phyloP scores from a whole-genome alignment of 2,113 vertebrate species.

The Mobula hypostoma region DNA sequence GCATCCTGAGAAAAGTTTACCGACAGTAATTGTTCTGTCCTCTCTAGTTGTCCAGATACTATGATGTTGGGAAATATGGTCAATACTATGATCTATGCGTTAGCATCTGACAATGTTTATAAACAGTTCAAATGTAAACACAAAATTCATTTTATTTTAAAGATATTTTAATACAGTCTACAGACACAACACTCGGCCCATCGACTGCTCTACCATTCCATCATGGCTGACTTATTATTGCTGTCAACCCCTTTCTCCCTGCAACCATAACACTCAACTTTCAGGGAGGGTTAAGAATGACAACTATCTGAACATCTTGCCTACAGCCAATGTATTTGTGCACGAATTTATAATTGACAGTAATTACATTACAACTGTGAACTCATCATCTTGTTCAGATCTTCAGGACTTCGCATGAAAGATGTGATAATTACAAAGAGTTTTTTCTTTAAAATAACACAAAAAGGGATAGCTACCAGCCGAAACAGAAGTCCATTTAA shows the following conservation, averaged over 20 bases:
- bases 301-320: not conserved
- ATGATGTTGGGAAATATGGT: not conserved
- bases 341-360: not conserved
- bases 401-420: too few species aligned
- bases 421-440: too few species aligned
- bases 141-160: not conserved
- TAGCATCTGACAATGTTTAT: not conserved
- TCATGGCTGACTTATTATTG: too few species aligned
- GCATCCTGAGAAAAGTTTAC: too few species aligned
- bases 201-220: too few species aligned
- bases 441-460: not conserved
- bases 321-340: not conserved
- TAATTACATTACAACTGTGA: not conserved
- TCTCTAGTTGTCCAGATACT: not conserved
- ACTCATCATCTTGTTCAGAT: too few species aligned
- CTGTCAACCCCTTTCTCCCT: too few species aligned
- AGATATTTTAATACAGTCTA: not conserved
- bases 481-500: not conserved
- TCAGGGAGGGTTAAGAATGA: not conserved
- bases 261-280: not conserved
- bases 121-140: not conserved
- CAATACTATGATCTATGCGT: not conserved
- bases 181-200: not conserved
- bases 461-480: not conserved
- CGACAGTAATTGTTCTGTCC: not conserved